These are phyloP conservation scores for Xiphophorus maculatus DNA, from an alignment of 2,113 vertebrate species.

Conservation along the genomic window DNA sequence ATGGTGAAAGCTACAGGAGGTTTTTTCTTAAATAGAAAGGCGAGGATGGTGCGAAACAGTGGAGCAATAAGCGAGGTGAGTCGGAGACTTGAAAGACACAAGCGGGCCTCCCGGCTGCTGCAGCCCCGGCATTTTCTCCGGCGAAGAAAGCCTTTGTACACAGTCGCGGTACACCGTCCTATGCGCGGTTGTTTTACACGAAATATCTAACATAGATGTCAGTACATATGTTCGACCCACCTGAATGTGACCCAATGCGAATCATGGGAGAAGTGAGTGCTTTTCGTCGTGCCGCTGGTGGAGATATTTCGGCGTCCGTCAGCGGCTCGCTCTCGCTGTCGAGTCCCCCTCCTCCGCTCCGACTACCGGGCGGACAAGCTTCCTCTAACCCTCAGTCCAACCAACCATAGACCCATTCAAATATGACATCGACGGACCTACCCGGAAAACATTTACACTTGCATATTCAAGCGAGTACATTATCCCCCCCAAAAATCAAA, in stretches of 20 bases:
- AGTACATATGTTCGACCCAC: slow-evolving; percentile 42
- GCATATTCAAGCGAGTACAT: not conserved
- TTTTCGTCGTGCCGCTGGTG: slow-evolving; percentile 1
- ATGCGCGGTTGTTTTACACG: slow-evolving; percentile 18
- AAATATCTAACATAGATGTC: not conserved
- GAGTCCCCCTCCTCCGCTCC: slow-evolving; percentile 59
- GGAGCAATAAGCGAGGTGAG: slow-evolving; percentile 33
- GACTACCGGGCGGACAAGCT: slow-evolving; percentile 55
- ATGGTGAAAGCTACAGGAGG: not conserved
- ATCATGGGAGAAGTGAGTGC: not conserved
- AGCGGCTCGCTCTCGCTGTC: slow-evolving; percentile 41
- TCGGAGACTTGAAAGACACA: slow-evolving; percentile 67
- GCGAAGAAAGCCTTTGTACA: slow-evolving; percentile 78
- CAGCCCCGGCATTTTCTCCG: slow-evolving; percentile 79
- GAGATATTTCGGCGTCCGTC: slow-evolving; percentile 45
- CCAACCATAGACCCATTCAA: slow-evolving; percentile 50
- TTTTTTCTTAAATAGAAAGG: not conserved
- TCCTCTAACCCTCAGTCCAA: slow-evolving; percentile 59
- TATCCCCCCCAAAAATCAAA: not conserved
- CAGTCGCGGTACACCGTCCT: slow-evolving; percentile 39
- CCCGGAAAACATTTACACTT: slow-evolving; percentile 6
- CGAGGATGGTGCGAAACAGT: not conserved
- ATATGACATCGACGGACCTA: slow-evolving; percentile 30
- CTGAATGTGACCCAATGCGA: slow-evolving; percentile 10
- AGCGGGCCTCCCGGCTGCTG: slow-evolving; percentile 78